Evolutionary conservation across 2,888 invertebrate species (phyloP).

Genomic region (Troides aeacus): DNA sequence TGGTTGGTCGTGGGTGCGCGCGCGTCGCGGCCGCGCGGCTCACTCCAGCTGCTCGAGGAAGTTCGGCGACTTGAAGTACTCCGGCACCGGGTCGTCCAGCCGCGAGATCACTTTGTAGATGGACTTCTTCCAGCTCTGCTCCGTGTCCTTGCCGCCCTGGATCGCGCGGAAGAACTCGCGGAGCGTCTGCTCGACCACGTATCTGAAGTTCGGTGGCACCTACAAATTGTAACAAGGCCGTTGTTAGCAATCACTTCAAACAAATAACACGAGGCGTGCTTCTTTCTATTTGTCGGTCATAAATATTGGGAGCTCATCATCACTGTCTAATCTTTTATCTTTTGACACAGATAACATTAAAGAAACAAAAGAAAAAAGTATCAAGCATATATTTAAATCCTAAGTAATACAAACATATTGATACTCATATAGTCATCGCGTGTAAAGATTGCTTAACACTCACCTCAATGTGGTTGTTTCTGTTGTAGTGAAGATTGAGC

Average conservation of each 20-base stretch:
- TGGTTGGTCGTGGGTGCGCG: constrained; percentile 62
- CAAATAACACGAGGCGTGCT: too few species aligned
- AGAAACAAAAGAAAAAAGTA: too few species aligned
- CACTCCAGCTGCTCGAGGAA: constrained; percentile 99
- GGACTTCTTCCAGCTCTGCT: constrained; percentile 99
- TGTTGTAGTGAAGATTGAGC: constrained; percentile 98
- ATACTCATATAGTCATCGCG: too few species aligned
- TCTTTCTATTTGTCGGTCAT: too few species aligned
- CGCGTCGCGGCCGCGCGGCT: constrained; percentile 57
- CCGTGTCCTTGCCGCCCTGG: constrained; percentile 96
- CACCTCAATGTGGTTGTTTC: constrained; percentile 97
- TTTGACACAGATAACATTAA: too few species aligned
- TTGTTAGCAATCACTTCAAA: neutral
- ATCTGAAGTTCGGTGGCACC: constrained; percentile 98
- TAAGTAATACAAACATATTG: too few species aligned
- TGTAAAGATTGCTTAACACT: constrained; percentile 46
- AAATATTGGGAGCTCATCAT: too few species aligned
- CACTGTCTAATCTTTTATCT: too few species aligned
- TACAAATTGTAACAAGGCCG: constrained; percentile 64
- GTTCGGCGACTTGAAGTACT: constrained; percentile 99
- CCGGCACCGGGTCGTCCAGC: constrained; percentile 98
- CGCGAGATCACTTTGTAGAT: constrained; percentile 99
- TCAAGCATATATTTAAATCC: too few species aligned
- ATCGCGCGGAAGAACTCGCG: constrained; percentile 99
- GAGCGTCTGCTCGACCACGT: constrained; percentile 97